phyloP scores from a whole-genome alignment of 2,797 vertebrate genomes.

The Menidia menidia region DNA sequence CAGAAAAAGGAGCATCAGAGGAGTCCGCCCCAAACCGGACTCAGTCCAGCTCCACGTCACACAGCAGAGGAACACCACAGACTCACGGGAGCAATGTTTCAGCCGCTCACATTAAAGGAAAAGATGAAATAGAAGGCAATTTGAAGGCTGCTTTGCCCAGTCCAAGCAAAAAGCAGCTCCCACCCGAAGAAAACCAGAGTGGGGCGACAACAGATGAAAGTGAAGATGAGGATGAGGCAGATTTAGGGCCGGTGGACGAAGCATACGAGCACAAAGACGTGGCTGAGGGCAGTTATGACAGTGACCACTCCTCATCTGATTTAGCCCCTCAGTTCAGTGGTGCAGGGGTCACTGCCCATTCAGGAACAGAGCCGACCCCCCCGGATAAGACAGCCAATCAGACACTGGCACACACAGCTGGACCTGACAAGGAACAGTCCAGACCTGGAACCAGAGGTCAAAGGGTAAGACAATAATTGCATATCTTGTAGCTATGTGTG shows the following conservation, averaged over 20 bases:
- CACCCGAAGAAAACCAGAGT: constrained; percentile 12
- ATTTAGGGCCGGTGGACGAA: constrained; percentile 18
- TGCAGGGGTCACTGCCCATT: constrained; percentile 20
- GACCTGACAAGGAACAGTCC: neutral
- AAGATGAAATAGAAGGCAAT: constrained; percentile 6
- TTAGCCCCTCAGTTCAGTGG: constrained; percentile 10
- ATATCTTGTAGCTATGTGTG: neutral
- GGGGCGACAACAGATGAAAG: constrained; percentile 17
- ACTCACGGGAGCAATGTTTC: constrained; percentile 26
- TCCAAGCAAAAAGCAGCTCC: constrained; percentile 2
- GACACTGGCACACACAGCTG: neutral
- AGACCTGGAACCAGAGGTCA: constrained; percentile 51
- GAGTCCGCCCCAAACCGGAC: constrained; percentile 9
- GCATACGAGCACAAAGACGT: constrained; percentile 7
- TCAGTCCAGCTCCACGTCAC: constrained; percentile 5
- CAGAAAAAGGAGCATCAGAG: constrained; percentile 2
- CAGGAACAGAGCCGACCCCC: constrained; percentile 27
- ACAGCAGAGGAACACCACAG: constrained; percentile 5
- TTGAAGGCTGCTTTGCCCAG: constrained; percentile 13
- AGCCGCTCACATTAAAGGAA: constrained; percentile 1
- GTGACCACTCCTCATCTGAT: constrained; percentile 27
- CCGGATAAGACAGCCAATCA: constrained; percentile 26
- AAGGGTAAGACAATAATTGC: constrained; percentile 57
- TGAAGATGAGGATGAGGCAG: constrained; percentile 3
- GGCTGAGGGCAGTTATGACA: constrained; percentile 7